Conservation (phyloP, 2,797 vertebrate genomes). For the Lagocephalus sceleratus region DNA sequence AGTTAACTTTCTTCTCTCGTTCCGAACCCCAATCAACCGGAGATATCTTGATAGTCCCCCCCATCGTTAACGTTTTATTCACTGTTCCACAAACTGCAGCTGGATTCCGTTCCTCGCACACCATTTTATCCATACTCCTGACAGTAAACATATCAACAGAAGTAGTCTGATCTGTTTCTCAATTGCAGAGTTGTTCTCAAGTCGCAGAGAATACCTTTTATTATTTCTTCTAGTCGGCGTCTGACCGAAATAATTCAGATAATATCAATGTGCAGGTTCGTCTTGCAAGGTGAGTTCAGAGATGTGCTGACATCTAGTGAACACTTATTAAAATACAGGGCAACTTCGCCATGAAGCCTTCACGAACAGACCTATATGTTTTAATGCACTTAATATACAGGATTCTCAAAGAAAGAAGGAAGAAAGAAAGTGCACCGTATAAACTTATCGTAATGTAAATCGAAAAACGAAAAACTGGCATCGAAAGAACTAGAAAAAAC, state of each 20-base stretch:
- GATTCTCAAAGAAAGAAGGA: too few relatives aligned
- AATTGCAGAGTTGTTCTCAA: too few relatives aligned
- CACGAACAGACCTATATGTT: background rate
- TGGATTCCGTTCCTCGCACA: constrained; percentile 11
- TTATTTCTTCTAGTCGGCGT: too few relatives aligned
- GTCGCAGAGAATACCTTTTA: too few relatives aligned
- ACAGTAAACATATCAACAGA: constrained; percentile 17
- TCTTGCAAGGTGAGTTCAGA: background rate
- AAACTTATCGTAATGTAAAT: too few relatives aligned
- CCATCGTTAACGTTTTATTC: background rate
- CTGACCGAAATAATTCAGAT: too few relatives aligned
- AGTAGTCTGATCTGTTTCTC: too few relatives aligned
- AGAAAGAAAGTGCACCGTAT: too few relatives aligned
- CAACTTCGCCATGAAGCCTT: constrained; percentile 10
- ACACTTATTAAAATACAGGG: background rate
- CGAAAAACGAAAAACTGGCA: too few relatives aligned
- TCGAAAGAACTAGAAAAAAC: too few relatives aligned
- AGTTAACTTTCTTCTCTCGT: constrained; percentile 24
- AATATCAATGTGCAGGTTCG: too few relatives aligned
- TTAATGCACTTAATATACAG: background rate
- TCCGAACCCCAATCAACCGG: background rate
- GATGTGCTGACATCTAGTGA: constrained; percentile 47
- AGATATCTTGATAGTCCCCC: background rate
- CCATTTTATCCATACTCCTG: constrained; percentile 20
- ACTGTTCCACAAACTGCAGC: constrained; percentile 7